Conservation (phyloP, 2,888 invertebrate genomes). For the Lottia gigantea region DNA sequence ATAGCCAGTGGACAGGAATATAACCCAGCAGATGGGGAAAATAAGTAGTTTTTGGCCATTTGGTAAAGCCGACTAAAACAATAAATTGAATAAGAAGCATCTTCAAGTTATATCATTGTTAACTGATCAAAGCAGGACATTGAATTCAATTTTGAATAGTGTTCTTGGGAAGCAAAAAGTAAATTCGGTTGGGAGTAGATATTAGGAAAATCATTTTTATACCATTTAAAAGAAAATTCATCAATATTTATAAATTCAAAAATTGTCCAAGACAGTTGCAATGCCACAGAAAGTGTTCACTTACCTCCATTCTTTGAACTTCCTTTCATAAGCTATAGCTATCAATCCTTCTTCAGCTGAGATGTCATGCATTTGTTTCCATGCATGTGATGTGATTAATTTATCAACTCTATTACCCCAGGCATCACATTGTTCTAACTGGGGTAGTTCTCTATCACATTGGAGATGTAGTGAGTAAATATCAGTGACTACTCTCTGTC, state of each 20-base stretch:
- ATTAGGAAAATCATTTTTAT: too few relatives aligned
- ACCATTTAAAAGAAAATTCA: too few relatives aligned
- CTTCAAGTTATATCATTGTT: too few relatives aligned
- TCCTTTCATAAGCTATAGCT: slow-evolving; percentile 70
- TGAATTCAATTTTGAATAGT: too few relatives aligned
- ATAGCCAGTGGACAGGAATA: slow-evolving; percentile 73
- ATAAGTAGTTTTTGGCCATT: slow-evolving; percentile 71
- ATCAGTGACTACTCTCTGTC: slow-evolving; percentile 70
- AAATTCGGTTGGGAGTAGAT: too few relatives aligned
- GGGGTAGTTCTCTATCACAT: slow-evolving; percentile 71
- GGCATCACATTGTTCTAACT: slow-evolving; percentile 69
- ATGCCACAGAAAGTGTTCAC: neutral
- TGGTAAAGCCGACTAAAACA: slow-evolving; percentile 69
- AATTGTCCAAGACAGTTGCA: neutral
- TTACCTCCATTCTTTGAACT: slow-evolving; percentile 66
- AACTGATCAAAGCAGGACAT: too few relatives aligned
- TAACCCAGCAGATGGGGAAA: slow-evolving; percentile 71
- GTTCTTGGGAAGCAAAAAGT: too few relatives aligned
- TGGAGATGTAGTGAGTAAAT: slow-evolving; percentile 68
- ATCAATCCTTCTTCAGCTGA: slow-evolving; percentile 73
- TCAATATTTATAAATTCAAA: too few relatives aligned
- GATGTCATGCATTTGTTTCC: slow-evolving; percentile 71
- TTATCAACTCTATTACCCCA: slow-evolving; percentile 72
- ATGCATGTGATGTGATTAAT: slow-evolving; percentile 71
- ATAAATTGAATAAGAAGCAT: too few relatives aligned